Base-by-base conservation (phyloP, 2,888 invertebrate genomes). In the Oeneis ivallda region DNA sequence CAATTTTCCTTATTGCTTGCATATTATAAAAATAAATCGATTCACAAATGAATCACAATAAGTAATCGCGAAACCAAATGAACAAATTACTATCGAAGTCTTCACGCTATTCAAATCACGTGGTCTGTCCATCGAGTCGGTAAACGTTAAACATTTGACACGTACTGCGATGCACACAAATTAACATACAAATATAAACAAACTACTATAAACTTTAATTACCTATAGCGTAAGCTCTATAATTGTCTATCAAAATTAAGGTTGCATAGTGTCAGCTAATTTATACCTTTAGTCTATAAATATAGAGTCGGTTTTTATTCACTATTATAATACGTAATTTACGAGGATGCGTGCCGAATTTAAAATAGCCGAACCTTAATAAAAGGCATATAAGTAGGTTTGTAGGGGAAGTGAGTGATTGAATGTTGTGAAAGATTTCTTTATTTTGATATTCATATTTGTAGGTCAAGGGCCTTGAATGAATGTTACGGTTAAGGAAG, bases 51-150 rank as follows among this genome's bases (percentile, higher is more conserved):
- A 64, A 69, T 58, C 67, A 65, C 53, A 64, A 37, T 57, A 60
- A 64, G 43, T 57, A 60, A 67, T 68, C 64, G 70, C 56, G 62
- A 70, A 66, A 49, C 50, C 67, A 57, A 62, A 68, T 65, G 43
- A 61, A 68, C 68, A 75, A 4, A 76, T n/a, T n/a, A 26, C 75
- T 74, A 76, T 73, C 72, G 58, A 67, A 70, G 68, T 71, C 70
- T 69, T 70, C 69, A 66, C 70, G 70, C 69, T 66, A 68, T 71
- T 70, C 72, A 68, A 67, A 61, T 70, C 74, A 73, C 72, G 73
- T 65, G 64, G 49, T n/a, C 13, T 66, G 66, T 66, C 64, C 57
- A 57, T 41, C 58, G 68, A 66, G 65, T 50, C 54, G 59, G 43
- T 37, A 50, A 67, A 67, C 62, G 66, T 56, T 59, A 62, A 64